These are phyloP conservation scores for Cryptoblepharus egeriae DNA, from an alignment of 2,797 vertebrate species.

Conservation along the genomic window DNA sequence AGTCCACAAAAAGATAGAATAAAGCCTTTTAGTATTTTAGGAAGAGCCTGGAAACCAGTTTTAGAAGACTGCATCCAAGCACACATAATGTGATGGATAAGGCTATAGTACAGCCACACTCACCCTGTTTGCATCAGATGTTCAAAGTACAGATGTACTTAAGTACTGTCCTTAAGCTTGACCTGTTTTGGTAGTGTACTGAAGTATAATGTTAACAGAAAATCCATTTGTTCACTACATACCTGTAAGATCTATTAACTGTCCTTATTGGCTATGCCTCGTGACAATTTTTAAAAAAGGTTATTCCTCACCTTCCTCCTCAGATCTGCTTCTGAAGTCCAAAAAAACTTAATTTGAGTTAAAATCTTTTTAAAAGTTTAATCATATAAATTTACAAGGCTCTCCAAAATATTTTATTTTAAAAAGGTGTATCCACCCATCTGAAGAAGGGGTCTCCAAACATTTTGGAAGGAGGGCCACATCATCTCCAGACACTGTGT, in stretches of 20 bases:
- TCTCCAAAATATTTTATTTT: neutral
- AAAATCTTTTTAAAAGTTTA: neutral
- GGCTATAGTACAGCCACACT: too few relatives aligned
- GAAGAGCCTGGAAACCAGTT: neutral
- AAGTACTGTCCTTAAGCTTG: too few relatives aligned
- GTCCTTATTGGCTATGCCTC: neutral
- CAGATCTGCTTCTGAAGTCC: neutral
- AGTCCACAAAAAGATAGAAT: neutral
- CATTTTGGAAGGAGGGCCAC: too few relatives aligned
- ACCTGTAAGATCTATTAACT: neutral
- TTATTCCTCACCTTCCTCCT: neutral
- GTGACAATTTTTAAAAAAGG: neutral
- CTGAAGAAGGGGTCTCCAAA: neutral
- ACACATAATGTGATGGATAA: neutral
- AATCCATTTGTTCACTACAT: neutral
- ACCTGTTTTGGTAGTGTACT: neutral
- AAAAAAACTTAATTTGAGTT: neutral
- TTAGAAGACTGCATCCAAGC: neutral
- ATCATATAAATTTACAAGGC: neutral
- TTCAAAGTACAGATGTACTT: too few relatives aligned
- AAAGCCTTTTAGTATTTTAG: neutral
- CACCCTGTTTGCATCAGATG: neutral
- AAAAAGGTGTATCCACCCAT: neutral
- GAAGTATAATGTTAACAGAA: neutral
- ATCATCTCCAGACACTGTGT: too few relatives aligned